A percentile compares a stretch with the other conserved stretches of the same genome.
These are phyloP conservation scores for Leuciscus waleckii DNA, from an alignment of 2,797 vertebrate genomes.

Conservation along the genomic window DNA sequence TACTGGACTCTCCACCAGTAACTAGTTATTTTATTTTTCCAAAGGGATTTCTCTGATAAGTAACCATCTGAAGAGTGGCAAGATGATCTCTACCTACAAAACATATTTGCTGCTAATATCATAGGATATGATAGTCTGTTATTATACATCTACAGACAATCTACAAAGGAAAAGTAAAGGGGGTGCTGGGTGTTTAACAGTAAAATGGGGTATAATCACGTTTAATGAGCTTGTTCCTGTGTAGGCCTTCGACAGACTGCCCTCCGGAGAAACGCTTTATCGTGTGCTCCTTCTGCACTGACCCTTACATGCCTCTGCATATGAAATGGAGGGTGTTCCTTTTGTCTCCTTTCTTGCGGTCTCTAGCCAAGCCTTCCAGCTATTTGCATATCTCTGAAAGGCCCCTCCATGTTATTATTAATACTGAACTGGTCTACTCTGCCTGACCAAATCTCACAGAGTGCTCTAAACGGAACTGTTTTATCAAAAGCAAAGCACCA, in stretches of 20 bases:
- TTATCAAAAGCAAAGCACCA: conserved; percentile 78
- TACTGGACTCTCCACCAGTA: conserved; percentile 38
- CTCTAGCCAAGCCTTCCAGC: conserved; percentile 68
- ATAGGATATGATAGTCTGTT: neutral
- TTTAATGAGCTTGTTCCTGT: conserved; percentile 83
- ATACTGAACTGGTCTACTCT: conserved; percentile 77
- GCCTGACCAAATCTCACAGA: conserved; percentile 78
- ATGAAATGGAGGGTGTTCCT: conserved; percentile 78
- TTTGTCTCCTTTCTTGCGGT: conserved; percentile 79
- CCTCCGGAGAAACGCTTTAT: conserved; percentile 74
- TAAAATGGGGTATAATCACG: conserved; percentile 78
- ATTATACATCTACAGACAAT: conserved; percentile 46
- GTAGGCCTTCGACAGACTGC: conserved; percentile 36
- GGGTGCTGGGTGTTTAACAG: conserved; percentile 73
- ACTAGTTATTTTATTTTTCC: conserved; percentile 26
- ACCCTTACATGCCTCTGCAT: conserved; percentile 80
- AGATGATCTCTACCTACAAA: conserved; percentile 24
- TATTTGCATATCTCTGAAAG: conserved; percentile 82
- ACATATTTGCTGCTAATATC: neutral
- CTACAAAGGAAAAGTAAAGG: conserved; percentile 68
- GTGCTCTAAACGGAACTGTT: conserved; percentile 78
- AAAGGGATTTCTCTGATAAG: conserved; percentile 39
- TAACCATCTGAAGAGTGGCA: conserved; percentile 31
- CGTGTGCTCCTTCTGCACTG: conserved; percentile 74
- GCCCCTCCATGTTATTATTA: conserved; percentile 81